Percentiles rank a stretch among this genome's conserved stretches.
These are phyloP conservation scores for Philopotamus ludificatus DNA, from an alignment of 1,140 invertebrate genomes.

Conservation along the genomic window DNA sequence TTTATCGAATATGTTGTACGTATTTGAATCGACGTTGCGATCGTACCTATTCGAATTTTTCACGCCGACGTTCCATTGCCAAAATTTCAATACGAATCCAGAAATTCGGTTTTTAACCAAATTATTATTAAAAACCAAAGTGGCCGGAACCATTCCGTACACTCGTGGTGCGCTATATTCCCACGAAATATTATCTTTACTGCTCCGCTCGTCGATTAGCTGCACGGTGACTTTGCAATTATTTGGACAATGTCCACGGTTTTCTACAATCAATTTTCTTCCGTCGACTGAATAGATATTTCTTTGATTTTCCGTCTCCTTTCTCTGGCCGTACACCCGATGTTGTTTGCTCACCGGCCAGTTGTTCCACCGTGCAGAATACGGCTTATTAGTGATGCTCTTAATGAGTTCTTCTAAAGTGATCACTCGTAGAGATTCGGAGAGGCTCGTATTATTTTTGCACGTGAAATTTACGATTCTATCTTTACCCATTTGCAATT, in stretches of 20 bases:
- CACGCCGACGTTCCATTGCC: slow-evolving; percentile 65
- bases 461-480: slow-evolving; percentile 51
- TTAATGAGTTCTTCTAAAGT: slow-evolving; percentile 48
- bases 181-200: slow-evolving; percentile 56
- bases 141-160: slow-evolving; percentile 66
- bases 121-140: slow-evolving; percentile 57
- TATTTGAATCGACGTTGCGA: slow-evolving; percentile 49
- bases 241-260: slow-evolving; percentile 64
- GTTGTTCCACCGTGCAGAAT: slow-evolving; percentile 44
- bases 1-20: slow-evolving; percentile 49
- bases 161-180: slow-evolving; percentile 60
- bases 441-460: slow-evolving; percentile 50
- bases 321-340: slow-evolving; percentile 53
- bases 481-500: slow-evolving; percentile 46
- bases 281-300: slow-evolving; percentile 58
- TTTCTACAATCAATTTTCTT: slow-evolving; percentile 62
- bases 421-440: slow-evolving; percentile 43
- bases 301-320: slow-evolving; percentile 56
- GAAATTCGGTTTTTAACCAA: slow-evolving; percentile 58
- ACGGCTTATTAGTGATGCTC: slow-evolving; percentile 49
- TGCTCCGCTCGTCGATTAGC: slow-evolving; percentile 58
- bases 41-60: slow-evolving; percentile 53
- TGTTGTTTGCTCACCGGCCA: slow-evolving; percentile 46
- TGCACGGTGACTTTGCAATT: slow-evolving; percentile 63
- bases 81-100: slow-evolving; percentile 77